phyloP scores from a whole-genome alignment of 2,113 vertebrate species.

The Carlito syrichta region DNA sequence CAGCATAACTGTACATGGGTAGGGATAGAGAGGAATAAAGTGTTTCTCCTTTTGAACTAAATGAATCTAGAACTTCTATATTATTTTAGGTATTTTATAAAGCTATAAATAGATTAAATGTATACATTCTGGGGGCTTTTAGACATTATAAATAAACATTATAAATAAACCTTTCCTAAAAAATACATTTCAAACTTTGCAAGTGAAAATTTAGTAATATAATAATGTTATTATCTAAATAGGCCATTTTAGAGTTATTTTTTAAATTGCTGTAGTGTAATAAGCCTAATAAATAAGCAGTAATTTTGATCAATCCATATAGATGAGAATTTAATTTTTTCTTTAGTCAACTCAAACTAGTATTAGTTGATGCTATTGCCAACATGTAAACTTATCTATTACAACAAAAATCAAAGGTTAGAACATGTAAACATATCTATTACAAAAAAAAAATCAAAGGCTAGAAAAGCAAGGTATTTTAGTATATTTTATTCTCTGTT shows the following conservation, averaged over 20 bases:
- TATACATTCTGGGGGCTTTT: background rate
- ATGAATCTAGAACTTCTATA: background rate
- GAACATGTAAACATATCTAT: background rate
- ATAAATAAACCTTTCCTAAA: too few relatives aligned
- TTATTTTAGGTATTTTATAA: background rate
- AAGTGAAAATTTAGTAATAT: background rate
- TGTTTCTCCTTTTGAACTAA: background rate
- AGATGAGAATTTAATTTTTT: background rate
- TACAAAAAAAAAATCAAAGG: background rate
- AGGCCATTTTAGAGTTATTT: background rate
- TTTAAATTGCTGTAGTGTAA: background rate
- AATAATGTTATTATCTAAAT: background rate
- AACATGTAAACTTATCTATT: background rate
- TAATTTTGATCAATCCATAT: background rate
- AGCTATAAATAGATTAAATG: background rate
- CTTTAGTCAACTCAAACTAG: background rate
- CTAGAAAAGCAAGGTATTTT: background rate
- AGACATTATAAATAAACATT: too few relatives aligned
- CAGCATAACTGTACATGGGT: background rate
- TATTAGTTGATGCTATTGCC: background rate
- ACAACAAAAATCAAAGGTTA: background rate
- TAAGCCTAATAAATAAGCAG: background rate
- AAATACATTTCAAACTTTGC: slow-evolving; percentile 8
- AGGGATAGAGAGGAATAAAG: background rate
- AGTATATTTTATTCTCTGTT: background rate